A percentile compares a stretch with the other conserved stretches of the same genome.
phyloP scores from a whole-genome alignment of 2,797 vertebrate genomes.

The Streptopelia turtur region DNA sequence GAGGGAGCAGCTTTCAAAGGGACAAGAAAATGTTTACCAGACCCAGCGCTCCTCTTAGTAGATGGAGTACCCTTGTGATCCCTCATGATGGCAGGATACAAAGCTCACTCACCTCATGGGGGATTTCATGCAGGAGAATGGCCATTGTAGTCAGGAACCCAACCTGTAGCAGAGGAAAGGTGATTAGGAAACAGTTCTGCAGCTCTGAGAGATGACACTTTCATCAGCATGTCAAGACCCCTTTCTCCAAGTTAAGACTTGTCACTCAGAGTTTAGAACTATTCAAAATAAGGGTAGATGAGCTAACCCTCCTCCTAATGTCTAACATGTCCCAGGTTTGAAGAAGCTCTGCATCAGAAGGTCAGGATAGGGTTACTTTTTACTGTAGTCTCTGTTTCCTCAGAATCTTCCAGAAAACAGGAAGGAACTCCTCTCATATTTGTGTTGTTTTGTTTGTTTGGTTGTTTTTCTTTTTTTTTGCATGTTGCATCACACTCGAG shows the following conservation, averaged over 20 bases:
- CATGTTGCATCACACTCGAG: not conserved
- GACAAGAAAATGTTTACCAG: not conserved
- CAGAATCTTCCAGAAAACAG: not conserved
- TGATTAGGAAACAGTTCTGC: not conserved
- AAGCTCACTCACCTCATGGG: constrained; percentile 90
- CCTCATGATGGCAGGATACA: not conserved
- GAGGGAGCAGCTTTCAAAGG: not conserved
- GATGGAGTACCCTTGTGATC: not conserved
- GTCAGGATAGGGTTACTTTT: not conserved
- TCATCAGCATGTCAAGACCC: not conserved
- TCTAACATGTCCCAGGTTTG: not conserved
- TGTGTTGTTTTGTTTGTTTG: no score
- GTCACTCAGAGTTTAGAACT: not conserved
- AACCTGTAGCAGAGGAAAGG: constrained; percentile 81
- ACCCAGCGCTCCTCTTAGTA: not conserved
- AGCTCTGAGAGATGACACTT: not conserved
- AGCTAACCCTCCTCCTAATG: not conserved
- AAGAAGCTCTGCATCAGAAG: not conserved
- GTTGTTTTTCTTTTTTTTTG: not conserved
- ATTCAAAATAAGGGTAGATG: not conserved
- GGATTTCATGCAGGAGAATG: constrained; percentile 97
- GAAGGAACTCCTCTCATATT: not conserved
- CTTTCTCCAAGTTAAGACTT: not conserved
- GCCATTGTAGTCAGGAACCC: constrained; percentile 94
- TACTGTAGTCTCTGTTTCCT: not conserved